Conservation (phyloP, 2,888 invertebrate genomes). For the Neoscelio sp. region DNA sequence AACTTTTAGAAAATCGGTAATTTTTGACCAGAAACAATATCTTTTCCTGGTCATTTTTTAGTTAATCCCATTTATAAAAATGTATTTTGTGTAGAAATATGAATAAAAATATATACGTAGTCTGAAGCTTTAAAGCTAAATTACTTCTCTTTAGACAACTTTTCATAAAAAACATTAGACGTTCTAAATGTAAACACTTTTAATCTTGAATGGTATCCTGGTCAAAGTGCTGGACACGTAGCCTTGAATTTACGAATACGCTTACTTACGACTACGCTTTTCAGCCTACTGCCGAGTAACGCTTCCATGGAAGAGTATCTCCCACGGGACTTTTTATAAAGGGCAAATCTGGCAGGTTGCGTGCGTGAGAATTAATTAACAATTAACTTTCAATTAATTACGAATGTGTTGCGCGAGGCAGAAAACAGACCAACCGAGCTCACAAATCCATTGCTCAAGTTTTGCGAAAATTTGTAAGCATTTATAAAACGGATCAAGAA, state of each 20-base stretch:
- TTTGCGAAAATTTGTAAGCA: constrained; percentile 19
- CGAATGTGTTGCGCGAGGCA: constrained; percentile 24
- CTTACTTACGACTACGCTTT: not conserved
- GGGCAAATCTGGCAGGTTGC: not conserved
- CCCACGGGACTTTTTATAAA: constrained; percentile 29
- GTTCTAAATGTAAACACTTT: too few relatives aligned
- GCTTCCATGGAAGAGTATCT: not conserved
- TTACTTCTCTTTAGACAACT: too few relatives aligned
- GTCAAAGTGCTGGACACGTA: not conserved
- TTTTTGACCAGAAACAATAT: too few relatives aligned
- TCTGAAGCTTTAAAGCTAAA: too few relatives aligned
- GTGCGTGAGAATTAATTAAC: constrained; percentile 40
- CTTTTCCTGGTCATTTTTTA: too few relatives aligned
- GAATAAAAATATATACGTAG: too few relatives aligned
- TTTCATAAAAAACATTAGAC: too few relatives aligned
- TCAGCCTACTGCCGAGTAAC: not conserved
- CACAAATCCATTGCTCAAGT: not conserved
- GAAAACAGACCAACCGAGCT: constrained; percentile 4
- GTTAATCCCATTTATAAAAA: too few relatives aligned
- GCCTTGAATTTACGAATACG: not conserved
- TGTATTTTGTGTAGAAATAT: too few relatives aligned
- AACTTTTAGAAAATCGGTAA: too few relatives aligned
- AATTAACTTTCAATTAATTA: constrained; percentile 45
- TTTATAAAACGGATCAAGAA: not conserved
- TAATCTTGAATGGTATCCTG: not conserved